Conservation (phyloP, 2,113 vertebrate genomes). For the Spheniscus mendiculus region DNA sequence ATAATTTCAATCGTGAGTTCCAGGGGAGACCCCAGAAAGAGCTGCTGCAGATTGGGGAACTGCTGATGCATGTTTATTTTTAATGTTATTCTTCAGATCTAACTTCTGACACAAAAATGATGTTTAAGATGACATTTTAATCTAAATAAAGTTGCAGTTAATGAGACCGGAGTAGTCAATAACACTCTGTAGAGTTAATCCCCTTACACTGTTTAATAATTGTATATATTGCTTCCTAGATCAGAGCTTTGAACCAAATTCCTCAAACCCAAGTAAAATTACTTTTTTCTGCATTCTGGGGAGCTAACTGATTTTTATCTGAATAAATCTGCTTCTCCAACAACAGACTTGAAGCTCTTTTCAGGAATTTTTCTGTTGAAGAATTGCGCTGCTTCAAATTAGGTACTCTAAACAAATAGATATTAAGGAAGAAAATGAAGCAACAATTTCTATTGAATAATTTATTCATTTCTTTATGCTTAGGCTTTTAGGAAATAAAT, state of each 20-base stretch:
- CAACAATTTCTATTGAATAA: conserved; percentile 14
- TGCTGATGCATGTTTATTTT: conserved; percentile 23
- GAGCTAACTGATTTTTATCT: conserved; percentile 53
- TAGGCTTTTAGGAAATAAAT: background rate
- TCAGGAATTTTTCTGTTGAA: background rate
- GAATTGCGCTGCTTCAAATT: background rate
- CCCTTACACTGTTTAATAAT: conserved; percentile 63
- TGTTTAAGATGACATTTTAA: conserved; percentile 61
- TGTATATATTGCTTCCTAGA: conserved; percentile 64
- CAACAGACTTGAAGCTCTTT: background rate
- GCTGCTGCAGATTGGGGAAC: background rate
- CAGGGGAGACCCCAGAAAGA: background rate
- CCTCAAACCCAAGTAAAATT: conserved; percentile 60
- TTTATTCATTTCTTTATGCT: background rate
- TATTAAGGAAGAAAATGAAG: conserved; percentile 5
- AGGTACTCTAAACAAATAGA: background rate
- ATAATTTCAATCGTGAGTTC: background rate
- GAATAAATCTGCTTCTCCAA: conserved; percentile 21
- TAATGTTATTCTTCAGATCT: conserved; percentile 50
- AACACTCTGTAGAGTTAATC: conserved; percentile 63
- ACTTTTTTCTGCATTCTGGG: conserved; percentile 35
- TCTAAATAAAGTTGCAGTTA: conserved; percentile 64
- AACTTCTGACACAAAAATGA: conserved; percentile 43
- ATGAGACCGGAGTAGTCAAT: conserved; percentile 55
- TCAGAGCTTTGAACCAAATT: conserved; percentile 63